Evolutionary conservation across 2,113 vertebrate genomes (phyloP).

Genomic region (Saccopteryx bilineata): DNA sequence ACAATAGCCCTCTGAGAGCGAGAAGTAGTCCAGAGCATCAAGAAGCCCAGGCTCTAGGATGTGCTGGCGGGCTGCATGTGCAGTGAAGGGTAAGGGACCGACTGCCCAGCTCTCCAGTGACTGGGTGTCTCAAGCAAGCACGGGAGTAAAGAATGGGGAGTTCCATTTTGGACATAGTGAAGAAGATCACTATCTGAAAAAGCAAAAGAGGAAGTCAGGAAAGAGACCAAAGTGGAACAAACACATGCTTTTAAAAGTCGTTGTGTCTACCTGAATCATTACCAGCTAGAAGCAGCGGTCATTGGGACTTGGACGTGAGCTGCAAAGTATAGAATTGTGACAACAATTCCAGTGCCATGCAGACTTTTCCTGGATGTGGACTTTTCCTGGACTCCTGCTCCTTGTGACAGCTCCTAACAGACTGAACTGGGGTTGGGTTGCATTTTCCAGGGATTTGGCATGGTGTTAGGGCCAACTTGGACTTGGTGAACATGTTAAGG

Average conservation of each 20-base stretch:
- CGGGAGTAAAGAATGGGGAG: not conserved
- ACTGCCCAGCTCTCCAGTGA: not conserved
- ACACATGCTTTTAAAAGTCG: not conserved
- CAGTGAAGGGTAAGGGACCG: not conserved
- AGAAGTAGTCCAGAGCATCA: not conserved
- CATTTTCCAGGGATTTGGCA: too few species aligned
- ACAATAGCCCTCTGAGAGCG: not conserved
- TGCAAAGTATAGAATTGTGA: too few species aligned
- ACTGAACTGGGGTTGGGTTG: too few species aligned
- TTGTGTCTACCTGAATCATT: not conserved
- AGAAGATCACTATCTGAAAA: not conserved
- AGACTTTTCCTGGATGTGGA: too few species aligned
- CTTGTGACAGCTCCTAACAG: too few species aligned
- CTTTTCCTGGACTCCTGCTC: too few species aligned
- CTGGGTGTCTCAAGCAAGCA: not conserved
- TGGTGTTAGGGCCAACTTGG: too few species aligned
- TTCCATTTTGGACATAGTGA: not conserved
- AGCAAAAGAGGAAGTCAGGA: not conserved
- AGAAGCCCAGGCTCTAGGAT: not conserved
- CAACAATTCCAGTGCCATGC: too few species aligned
- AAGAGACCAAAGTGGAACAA: not conserved
- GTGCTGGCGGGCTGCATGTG: not conserved
- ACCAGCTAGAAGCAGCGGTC: too few species aligned
- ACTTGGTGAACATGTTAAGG: too few species aligned
- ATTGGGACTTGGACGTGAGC: too few species aligned